A percentile compares a stretch with the other conserved stretches of the same genome.
Evolutionary conservation across 2,888 invertebrate genomes (phyloP).

Genomic region (Mythimna vitellina): DNA sequence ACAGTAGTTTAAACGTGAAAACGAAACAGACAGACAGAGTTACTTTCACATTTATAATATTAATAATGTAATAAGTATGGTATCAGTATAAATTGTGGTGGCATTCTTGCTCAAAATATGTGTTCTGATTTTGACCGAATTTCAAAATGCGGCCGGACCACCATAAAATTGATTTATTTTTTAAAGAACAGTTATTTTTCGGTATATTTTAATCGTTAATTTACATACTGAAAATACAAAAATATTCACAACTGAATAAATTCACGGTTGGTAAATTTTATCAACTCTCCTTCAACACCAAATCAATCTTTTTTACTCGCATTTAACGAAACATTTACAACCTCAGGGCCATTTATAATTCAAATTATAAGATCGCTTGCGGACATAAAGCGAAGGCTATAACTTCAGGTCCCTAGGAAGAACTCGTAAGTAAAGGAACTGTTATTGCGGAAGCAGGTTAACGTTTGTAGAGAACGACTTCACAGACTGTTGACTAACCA

Average conservation of each 20-base stretch:
- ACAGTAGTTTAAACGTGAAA: too few relatives aligned
- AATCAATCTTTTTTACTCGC: constrained; percentile 31
- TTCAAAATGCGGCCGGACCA: not conserved
- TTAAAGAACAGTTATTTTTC: not conserved
- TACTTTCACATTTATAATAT: not conserved
- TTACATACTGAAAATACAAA: not conserved
- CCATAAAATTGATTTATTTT: not conserved
- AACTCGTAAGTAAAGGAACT: constrained; percentile 70
- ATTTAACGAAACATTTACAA: constrained; percentile 48
- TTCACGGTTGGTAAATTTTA: not conserved
- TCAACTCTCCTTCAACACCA: not conserved
- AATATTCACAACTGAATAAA: not conserved
- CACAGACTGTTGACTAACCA: constrained; percentile 79
- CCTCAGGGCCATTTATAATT: constrained; percentile 39
- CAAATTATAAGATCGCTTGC: constrained; percentile 47
- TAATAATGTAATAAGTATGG: too few relatives aligned
- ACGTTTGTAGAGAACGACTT: constrained; percentile 81
- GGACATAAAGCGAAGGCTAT: constrained; percentile 49
- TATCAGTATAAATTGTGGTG: too few relatives aligned
- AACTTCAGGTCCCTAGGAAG: constrained; percentile 65
- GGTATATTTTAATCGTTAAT: not conserved
- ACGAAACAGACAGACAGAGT: too few relatives aligned
- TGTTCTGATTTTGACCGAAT: not conserved
- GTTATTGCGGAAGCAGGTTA: constrained; percentile 79
- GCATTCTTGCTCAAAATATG: not conserved